Conservation (phyloP, 2,797 vertebrate species). For the Limosa lapponica region DNA sequence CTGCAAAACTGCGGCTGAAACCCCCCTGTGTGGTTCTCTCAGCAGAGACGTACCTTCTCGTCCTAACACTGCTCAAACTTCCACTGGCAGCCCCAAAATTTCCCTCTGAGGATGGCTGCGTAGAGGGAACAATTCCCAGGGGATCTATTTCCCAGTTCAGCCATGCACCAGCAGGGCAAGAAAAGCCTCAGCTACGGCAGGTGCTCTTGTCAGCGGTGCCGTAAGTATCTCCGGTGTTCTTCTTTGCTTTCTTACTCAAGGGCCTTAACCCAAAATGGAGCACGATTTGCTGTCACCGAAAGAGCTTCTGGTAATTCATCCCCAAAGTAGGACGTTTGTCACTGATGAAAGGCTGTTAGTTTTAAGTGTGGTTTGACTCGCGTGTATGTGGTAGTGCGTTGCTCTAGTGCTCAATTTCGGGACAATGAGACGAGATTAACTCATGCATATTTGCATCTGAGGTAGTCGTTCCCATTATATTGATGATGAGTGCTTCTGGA, state of each 20-base stretch:
- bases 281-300: not conserved
- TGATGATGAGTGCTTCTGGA: not conserved
- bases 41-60: not conserved
- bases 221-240: not conserved
- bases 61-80: not conserved
- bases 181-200: not conserved
- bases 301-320: not conserved
- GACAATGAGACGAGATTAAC: not conserved
- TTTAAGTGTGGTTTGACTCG: not conserved
- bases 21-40: not conserved
- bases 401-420: not conserved
- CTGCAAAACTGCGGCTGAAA: not conserved
- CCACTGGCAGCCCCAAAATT: not conserved
- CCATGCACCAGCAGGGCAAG: not conserved
- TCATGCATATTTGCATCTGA: slow-evolving; percentile 21
- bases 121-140: not conserved
- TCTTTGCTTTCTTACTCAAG: not conserved
- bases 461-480: not conserved
- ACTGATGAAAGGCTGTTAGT: not conserved
- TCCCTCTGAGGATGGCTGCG: not conserved
- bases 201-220: not conserved
- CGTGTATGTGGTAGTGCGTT: not conserved
- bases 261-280: not conserved
- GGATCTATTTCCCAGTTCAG: not conserved
- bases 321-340: not conserved